These are phyloP conservation scores for Brachyptera putata DNA, from an alignment of 2,888 invertebrate species.

Conservation along the genomic window DNA sequence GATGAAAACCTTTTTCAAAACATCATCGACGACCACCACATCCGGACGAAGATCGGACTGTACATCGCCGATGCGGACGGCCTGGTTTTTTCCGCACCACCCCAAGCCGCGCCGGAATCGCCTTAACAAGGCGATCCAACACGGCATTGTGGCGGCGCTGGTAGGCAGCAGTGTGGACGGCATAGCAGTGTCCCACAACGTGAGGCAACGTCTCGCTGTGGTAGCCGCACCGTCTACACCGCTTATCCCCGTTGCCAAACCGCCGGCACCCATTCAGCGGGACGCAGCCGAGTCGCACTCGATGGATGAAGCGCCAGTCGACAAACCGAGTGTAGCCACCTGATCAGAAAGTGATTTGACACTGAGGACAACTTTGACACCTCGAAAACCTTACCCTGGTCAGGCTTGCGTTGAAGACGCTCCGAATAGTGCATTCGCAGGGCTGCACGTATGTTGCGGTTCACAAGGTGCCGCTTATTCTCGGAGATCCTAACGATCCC, in stretches of 20 bases:
- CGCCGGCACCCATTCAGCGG: conserved; percentile 34
- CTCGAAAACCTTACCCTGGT: conserved; percentile 41
- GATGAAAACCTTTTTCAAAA: too few species aligned
- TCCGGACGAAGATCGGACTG: too few species aligned
- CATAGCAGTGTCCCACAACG: conserved; percentile 42
- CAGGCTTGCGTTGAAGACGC: conserved; percentile 29
- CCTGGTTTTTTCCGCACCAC: too few species aligned
- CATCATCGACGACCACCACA: too few species aligned
- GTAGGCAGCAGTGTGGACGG: conserved; percentile 37
- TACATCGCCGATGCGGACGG: too few species aligned
- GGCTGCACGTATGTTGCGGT: not conserved
- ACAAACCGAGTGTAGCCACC: conserved; percentile 39
- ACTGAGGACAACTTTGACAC: too few species aligned
- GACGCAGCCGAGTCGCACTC: too few species aligned
- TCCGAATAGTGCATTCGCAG: conserved; percentile 10
- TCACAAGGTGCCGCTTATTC: too few species aligned
- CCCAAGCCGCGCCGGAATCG: too few species aligned
- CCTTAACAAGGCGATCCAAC: not conserved
- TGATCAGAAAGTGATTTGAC: conserved; percentile 38
- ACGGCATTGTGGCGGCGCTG: conserved; percentile 33
- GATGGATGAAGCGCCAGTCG: conserved; percentile 44
- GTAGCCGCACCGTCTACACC: conserved; percentile 38
- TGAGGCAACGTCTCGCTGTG: conserved; percentile 40
- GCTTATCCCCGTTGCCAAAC: not conserved
- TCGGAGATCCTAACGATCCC: too few species aligned